Base-by-base conservation (phyloP, 2,888 invertebrate genomes). In the Fragum fragum region DNA sequence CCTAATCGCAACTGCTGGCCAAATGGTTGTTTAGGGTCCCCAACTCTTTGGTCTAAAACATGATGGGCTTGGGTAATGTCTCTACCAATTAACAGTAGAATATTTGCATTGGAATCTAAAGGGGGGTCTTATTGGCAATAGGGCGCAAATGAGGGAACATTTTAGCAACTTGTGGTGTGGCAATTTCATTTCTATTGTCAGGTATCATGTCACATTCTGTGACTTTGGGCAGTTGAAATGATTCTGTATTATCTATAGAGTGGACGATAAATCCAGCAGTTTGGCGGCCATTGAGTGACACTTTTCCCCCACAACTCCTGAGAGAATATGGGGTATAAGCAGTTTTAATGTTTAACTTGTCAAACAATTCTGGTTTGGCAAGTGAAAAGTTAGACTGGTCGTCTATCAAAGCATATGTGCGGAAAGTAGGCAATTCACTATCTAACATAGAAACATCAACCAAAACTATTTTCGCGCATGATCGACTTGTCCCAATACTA, bases 361-460 rank as follows among this genome's bases (percentile, higher is more conserved):
- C 61, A 14, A 81, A 68, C 11, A 76, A 26, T 28, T 69, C 61
- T 21, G 76, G 26, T 39, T 59, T 53, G 14, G 68, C 73, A 5
- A 77, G 47, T 21, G 77, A 77, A 14, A 16, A 23, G 57, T 77
- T 78, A 53, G 77, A 73, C 55, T 81, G 76, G 29, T 77, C 74
- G 26, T 81, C 77, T 18, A 81, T 77, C 39, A 77, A 47, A n/a
- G 71, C 74, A 29, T 77, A 71, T 2, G 26, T 26, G 23, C 18
- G 36, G 11, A 29, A 0, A 16, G 29, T 16, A 6, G 29, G 29
- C 9, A 0, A 1, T 7, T 16, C 0, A 6, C 0, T n/a, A 53
- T 32, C 32, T 14, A n/a, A 16, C 7, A 32, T 1, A 0, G 5
- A 18, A 36, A 72, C 26, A 18, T 73, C 36, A 11, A 73, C 73